Evolutionary conservation across 1,140 invertebrate genomes (phyloP), one percentile per base, ranked within the genome.

Genomic region (Myzus persicae): DNA sequence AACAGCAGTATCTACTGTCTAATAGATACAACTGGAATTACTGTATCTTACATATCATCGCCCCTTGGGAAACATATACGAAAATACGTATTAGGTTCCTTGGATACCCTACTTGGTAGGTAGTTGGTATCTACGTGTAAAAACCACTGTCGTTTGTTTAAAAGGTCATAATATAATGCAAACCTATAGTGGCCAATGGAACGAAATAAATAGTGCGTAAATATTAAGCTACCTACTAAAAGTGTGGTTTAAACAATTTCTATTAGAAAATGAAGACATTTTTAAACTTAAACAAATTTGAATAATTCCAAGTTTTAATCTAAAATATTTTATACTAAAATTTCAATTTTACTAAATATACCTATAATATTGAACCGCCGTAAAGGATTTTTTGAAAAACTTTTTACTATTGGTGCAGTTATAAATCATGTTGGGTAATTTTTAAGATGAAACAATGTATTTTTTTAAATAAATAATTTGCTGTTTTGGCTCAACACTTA

Each of bases 121-220:
- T 76, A 76, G 59, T 31, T 42, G 84, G 42, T 87, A 46, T 42
- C 84, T 26, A 36, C 46, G 46, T 51, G n/a, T 89, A 89, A 36
- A 46, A 89, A 89, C 87, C 87, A 48, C 85, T 36, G 44, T 48
- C 31, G 85, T 48, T 88, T n/a, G 20, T 89, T 36, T 38, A 89
- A 89, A 89, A 89, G 87, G 87, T 89, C 87, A 89, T 51, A 88
- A 44, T 26, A 11, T 24, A 76, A 76, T 18, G n/a, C 59, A 76
- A 76, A 18, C 59, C 3, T 76, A 76, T 36, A 76, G 59, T 76
- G 59, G n/a, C 59, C n/a, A 76, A n/a, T n/a, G n/a, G 1, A 76
- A 76, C n/a, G 59, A 76, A 76, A 76, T n/a, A 76, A 18, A 31
- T 76, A 76, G 59, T 76, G 59, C 59, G 59, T 76, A 76, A 76